Evolutionary conservation across 2,797 vertebrate species (phyloP), one percentile per base, ranked within the genome.

Genomic region (Phylloscopus collybita): DNA sequence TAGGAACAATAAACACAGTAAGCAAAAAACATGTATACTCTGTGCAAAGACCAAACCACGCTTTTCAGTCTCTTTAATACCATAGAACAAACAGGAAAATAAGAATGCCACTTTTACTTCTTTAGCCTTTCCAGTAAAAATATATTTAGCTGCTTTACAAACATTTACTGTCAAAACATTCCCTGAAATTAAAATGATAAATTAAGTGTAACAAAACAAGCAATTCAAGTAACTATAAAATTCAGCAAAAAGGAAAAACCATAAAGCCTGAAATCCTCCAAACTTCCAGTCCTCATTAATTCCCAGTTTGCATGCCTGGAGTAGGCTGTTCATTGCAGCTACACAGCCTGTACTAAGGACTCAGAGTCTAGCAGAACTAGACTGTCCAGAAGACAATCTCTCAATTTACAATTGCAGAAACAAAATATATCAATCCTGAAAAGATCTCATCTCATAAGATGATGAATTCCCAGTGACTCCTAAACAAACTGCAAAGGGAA

Each of bases 131-230:
- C 51, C 80, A 92, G 44, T 38, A 90, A 65, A 74, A 86, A 29
- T 18, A 5, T 50, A 73, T 86, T 85, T 76, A 88, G 47, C 72
- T 86, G 57, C n/a, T 83, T 88, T 60, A 50, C 13, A 66, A 78
- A 72, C 38, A 67, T 64, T 80, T 80, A 81, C 50, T 50, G 45
- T 80, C 86, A 80, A 86, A 94, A 56, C 25, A 54, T 45, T 62
- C 32, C 53, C 18, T 44, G 40, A 72, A 93, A 93, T 80, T 42
- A 60, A 93, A 92, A 72, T 30, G 9, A 72, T 50, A 84, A 81
- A 92, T 82, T 75, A 93, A 83, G 25, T 44, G 79, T 4, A 76
- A 44, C 40, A 92, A 92, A 92, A 71, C n/a, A 74, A 95, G 36
- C 47, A 50, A 81, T 82, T 88, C 40, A 51, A 53, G 36, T 36